Evolutionary conservation across 2,797 vertebrate genomes (phyloP).

Genomic region (Sebastes vulpes): DNA sequence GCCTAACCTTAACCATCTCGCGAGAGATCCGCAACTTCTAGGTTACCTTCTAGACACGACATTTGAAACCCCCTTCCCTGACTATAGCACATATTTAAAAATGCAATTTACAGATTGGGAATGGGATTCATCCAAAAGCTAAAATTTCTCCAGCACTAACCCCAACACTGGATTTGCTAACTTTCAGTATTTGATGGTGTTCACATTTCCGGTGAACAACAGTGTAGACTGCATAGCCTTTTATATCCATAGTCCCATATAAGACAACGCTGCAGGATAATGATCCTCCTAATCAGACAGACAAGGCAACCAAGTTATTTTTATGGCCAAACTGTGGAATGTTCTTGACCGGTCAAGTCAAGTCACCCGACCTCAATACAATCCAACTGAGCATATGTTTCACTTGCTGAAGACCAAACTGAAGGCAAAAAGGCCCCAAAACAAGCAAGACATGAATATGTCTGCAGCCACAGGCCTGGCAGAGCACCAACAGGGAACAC

Average conservation of each 20-base stretch:
- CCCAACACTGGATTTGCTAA: neutral
- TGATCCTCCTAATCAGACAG: neutral
- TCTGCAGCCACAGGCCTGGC: constrained; percentile 63
- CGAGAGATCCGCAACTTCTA: too few species aligned
- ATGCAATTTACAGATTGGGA: neutral
- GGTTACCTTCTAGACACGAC: too few species aligned
- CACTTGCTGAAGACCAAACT: constrained; percentile 61
- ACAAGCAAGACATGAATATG: constrained; percentile 63
- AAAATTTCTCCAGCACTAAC: neutral
- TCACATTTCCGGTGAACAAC: neutral
- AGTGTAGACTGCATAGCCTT: neutral
- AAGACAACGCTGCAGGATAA: neutral
- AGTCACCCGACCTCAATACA: constrained; percentile 61
- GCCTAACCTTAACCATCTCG: too few species aligned
- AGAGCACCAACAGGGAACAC: constrained; percentile 48
- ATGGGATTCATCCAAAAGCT: neutral
- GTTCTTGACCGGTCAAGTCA: constrained; percentile 35
- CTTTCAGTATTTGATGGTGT: neutral
- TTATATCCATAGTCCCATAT: neutral
- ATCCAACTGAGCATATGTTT: constrained; percentile 70
- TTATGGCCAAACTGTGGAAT: neutral
- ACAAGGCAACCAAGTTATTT: neutral
- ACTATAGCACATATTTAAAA: neutral
- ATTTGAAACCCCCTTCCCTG: neutral
- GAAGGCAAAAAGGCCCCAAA: constrained; percentile 57